Conservation (phyloP, 1,140 invertebrate genomes). For the Trichonephila clavipes region DNA sequence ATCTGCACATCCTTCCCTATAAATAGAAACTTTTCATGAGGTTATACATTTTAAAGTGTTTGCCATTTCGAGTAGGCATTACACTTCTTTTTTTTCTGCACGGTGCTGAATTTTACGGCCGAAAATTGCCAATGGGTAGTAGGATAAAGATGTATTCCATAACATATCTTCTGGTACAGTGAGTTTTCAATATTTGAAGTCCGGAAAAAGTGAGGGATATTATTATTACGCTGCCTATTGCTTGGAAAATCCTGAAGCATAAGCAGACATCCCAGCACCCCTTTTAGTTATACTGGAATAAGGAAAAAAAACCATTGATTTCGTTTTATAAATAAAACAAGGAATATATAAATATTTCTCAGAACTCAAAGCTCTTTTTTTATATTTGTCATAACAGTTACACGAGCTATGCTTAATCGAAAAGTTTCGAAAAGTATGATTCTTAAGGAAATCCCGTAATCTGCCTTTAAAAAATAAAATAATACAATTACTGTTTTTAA, state of each 20-base stretch:
- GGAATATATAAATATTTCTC: not conserved
- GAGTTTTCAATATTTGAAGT: conserved; percentile 7
- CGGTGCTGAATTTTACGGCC: not conserved
- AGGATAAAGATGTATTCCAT: not conserved
- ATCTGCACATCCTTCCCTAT: conserved; percentile 23
- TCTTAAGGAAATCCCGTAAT: too few species aligned
- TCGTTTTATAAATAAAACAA: not conserved
- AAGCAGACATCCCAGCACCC: not conserved
- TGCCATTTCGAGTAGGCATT: conserved; percentile 8
- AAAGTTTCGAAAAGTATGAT: too few species aligned
- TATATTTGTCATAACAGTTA: too few species aligned
- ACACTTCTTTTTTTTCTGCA: not conserved
- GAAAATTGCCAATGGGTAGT: not conserved
- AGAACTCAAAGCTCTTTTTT: too few species aligned
- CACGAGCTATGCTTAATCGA: too few species aligned
- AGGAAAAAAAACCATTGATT: not conserved
- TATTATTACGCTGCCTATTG: conserved; percentile 2
- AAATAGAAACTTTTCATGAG: conserved; percentile 35
- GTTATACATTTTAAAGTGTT: conserved; percentile 39
- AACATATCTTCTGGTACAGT: not conserved
- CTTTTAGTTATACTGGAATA: not conserved
- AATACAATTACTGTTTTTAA: too few species aligned
- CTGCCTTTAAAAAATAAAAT: too few species aligned
- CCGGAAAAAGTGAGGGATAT: not conserved
- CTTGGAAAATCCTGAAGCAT: not conserved